Base-by-base conservation (phyloP, 1,140 invertebrate genomes). In the Copidosoma floridanum region DNA sequence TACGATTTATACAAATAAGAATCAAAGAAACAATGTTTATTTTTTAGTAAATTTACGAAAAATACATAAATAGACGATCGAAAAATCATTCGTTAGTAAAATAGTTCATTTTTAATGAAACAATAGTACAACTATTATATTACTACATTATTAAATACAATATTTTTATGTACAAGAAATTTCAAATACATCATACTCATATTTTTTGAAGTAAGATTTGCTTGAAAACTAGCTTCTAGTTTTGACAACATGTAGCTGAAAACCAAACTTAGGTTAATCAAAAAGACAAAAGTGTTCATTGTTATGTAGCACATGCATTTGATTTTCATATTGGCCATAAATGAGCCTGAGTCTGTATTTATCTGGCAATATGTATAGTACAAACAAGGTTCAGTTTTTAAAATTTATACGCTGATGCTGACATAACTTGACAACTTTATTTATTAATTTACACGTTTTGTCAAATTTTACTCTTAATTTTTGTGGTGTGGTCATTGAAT, bases 211-310 rank as follows among this genome's bases (percentile, higher is more conserved):
- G n/a, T n/a, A n/a, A n/a, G n/a, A n/a, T n/a, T n/a, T n/a, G n/a
- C n/a, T n/a, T n/a, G 97, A 81, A 98, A 99, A 65, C 98, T 90
- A n/a, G 97, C 96, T 81, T 98, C 98, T 32, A 99, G 81, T 83
- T 99, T 97, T 76, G 94, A 95, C 59, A 99, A 83, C 96, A 99
- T 99, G 85, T 99, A 97, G 76, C 95, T 98, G 82, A 99, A 99
- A 44, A 99, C 95, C 63, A 99, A 85, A 79, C 95, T 98, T 27
- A 99, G 86, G 85, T 98, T 99, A 14, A 95, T 99, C 65, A 99
- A 99, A 99, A 68, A 99, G 89, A 75, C 94, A 91, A 81, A 99
- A 97, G 84, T 98, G 97, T 80, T 93, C 91, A 75, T 97, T 98
- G 67, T 88, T 91, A 80, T 98, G 94, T 66, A 99, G 83, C 55